These are phyloP conservation scores for Sesia apiformis DNA, from an alignment of 2,888 invertebrate species.

Conservation along the genomic window DNA sequence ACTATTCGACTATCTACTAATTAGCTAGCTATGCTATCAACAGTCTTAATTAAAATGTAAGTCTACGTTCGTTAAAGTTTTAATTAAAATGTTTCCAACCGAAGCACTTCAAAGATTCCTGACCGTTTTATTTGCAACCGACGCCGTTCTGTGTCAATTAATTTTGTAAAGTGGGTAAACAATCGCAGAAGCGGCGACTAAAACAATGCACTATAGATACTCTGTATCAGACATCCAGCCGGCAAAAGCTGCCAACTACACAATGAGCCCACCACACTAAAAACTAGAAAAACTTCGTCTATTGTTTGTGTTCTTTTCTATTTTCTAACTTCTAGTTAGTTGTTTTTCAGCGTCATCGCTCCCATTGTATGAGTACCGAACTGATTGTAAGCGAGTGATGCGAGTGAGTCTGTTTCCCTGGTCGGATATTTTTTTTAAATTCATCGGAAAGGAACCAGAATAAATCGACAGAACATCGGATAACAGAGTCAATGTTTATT, in stretches of 20 bases:
- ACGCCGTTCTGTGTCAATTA: constrained; percentile 57
- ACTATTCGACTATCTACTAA: too few species aligned
- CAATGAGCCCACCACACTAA: constrained; percentile 42
- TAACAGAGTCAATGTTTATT: too few species aligned
- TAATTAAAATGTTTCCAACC: constrained; percentile 58
- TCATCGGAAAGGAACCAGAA: too few species aligned
- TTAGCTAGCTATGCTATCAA: neutral
- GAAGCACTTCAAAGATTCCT: constrained; percentile 43
- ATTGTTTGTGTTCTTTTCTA: constrained; percentile 50
- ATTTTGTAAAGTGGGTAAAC: constrained; percentile 61
- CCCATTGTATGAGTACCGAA: too few species aligned
- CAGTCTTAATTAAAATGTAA: constrained; percentile 12
- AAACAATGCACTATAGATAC: constrained; percentile 53
- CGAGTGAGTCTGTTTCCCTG: too few species aligned
- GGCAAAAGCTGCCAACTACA: constrained; percentile 44
- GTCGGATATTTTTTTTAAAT: too few species aligned
- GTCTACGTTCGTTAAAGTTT: constrained; percentile 51
- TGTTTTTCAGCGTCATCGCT: constrained; percentile 20
- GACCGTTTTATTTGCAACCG: constrained; percentile 48
- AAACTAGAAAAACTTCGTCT: constrained; percentile 51
- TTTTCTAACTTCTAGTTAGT: constrained; percentile 40
- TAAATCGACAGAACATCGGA: too few species aligned
- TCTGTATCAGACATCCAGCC: constrained; percentile 41
- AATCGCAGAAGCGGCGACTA: constrained; percentile 33
- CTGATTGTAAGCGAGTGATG: too few species aligned